These are phyloP conservation scores for Arctia plantaginis DNA, from an alignment of 2,888 invertebrate species.

Conservation along the genomic window DNA sequence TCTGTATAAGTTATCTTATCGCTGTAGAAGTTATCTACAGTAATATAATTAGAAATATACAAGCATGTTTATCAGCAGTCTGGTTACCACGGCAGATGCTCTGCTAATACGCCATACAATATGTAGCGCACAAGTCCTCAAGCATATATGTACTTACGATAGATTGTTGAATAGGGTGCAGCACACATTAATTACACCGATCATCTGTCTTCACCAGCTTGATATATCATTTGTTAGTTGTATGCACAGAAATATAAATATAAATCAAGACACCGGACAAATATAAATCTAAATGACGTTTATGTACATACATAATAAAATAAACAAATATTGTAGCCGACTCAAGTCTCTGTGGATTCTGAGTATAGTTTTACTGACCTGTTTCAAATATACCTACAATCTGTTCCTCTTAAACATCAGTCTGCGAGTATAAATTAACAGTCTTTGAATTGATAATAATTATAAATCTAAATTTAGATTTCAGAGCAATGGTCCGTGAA, in stretches of 20 bases:
- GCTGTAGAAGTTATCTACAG: too few relatives aligned
- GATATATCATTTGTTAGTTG: neutral
- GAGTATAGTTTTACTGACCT: slow-evolving; percentile 8
- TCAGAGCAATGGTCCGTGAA: neutral
- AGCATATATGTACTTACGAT: neutral
- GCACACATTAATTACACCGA: neutral
- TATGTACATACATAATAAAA: slow-evolving; percentile 12
- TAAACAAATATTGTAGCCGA: slow-evolving; percentile 9
- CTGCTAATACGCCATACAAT: too few relatives aligned
- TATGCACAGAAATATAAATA: slow-evolving; percentile 13
- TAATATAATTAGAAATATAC: too few relatives aligned
- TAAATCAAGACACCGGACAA: slow-evolving; percentile 1
- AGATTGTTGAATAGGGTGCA: neutral
- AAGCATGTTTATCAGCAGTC: too few relatives aligned
- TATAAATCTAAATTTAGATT: slow-evolving; percentile 1
- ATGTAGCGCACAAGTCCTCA: neutral
- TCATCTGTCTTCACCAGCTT: neutral
- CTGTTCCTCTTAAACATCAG: neutral
- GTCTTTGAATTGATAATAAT: neutral
- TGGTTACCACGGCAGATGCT: too few relatives aligned
- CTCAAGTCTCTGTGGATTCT: neutral
- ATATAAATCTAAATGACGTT: slow-evolving; percentile 18
- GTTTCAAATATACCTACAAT: neutral
- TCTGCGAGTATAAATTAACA: neutral
- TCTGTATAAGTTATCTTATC: too few relatives aligned